Conservation (phyloP, 2,113 vertebrate species). For the Actenoides hombroni region DNA sequence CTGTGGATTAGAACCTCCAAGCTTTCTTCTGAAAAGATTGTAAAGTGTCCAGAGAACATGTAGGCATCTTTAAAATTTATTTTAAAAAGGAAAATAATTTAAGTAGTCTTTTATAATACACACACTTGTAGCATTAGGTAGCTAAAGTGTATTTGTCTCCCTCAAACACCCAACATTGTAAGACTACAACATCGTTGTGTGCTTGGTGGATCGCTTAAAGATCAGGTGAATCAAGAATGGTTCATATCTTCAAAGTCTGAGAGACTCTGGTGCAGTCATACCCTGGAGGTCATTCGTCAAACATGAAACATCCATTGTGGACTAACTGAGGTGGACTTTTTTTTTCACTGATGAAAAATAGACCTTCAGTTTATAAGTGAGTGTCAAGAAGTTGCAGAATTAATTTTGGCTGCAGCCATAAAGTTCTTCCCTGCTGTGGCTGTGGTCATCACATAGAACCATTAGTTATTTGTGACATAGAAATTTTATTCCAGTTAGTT, state of each 20-base stretch:
- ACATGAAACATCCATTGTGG: not conserved
- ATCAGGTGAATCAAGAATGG: not conserved
- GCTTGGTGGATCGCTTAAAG: not conserved
- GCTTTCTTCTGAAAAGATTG: not conserved
- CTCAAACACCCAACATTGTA: not conserved
- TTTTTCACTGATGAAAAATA: not conserved
- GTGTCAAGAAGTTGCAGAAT: not conserved
- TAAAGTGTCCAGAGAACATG: not conserved
- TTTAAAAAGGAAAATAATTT: not conserved
- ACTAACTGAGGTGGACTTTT: not conserved
- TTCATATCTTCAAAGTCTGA: not conserved
- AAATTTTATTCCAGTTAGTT: slow-evolving; percentile 11
- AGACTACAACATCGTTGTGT: not conserved
- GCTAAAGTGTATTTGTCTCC: not conserved
- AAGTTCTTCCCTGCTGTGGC: not conserved
- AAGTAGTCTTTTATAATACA: not conserved
- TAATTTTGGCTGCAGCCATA: not conserved
- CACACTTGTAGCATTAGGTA: not conserved
- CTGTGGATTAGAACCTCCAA: not conserved
- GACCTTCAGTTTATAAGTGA: not conserved
- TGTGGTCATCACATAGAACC: not conserved
- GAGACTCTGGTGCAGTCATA: not conserved
- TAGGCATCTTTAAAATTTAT: not conserved
- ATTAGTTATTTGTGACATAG: not conserved
- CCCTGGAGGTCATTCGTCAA: not conserved